These are phyloP conservation scores for Bufotes viridis DNA, from an alignment of 2,797 vertebrate genomes.

Conservation along the genomic window DNA sequence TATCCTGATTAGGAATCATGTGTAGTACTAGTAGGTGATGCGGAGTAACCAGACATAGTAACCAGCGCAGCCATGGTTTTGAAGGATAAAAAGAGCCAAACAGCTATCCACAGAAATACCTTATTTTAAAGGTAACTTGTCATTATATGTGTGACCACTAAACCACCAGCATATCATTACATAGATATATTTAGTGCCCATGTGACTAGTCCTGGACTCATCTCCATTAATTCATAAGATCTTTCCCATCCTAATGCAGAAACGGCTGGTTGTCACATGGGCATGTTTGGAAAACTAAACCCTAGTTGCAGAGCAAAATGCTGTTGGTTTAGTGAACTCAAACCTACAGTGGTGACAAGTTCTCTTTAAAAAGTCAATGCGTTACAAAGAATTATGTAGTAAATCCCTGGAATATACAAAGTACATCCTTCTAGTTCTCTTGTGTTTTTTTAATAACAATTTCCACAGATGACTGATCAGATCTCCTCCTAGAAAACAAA, in stretches of 20 bases:
- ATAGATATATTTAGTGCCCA: too few relatives aligned
- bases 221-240: too few relatives aligned
- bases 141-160: too few relatives aligned
- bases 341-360: too few relatives aligned
- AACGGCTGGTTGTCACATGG: too few relatives aligned
- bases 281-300: too few relatives aligned
- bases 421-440: not conserved
- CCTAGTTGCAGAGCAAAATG: too few relatives aligned
- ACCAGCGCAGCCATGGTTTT: not conserved
- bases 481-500: not conserved
- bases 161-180: too few relatives aligned
- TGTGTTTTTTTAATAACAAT: not conserved
- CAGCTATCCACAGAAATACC: not conserved
- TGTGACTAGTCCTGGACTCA: too few relatives aligned
- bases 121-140: not conserved
- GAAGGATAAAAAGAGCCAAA: not conserved
- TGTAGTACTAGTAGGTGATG: not conserved
- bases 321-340: too few relatives aligned
- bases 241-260: too few relatives aligned
- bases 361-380: not conserved
- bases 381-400: not conserved
- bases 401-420: not conserved
- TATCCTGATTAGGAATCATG: not conserved
- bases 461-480: not conserved
- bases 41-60: not conserved